Base-by-base conservation (phyloP, 1,140 invertebrate species). In the Elymnias hypermnestra region DNA sequence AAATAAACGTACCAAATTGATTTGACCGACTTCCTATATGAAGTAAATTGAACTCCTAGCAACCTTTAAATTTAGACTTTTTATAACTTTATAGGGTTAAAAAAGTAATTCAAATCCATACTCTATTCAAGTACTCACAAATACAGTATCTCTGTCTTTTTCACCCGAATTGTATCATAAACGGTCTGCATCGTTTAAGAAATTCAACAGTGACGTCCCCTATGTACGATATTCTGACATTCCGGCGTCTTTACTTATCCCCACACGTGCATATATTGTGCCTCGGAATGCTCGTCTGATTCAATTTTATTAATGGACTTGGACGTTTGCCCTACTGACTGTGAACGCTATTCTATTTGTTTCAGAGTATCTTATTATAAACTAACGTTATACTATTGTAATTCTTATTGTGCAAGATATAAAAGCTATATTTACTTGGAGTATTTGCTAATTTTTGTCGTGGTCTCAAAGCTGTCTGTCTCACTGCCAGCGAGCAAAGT, bases 261-360 rank as follows among this genome's bases (percentile, higher is more conserved):
- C 57, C 63, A 58, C 75, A 81, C 72, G 74, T 81, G 77, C 63
- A 68, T 65, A 76, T 71, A 71, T 77, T 74, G 69, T 82, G 68
- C 63, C 56, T 57, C 68, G 72, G 81, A 81, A 84, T 81, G 72
- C 77, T 70, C 63, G 72, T 72, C 75, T 83, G 81, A 81, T 84
- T 84, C 81, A 79, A 84, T 83, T 75, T 84, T 84, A 84, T 84
- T 83, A 84, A 84, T 84, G 78, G 81, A 83, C 59, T 81, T 84
- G 81, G 81, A 83, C 68, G 67, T 66, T 77, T 84, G 81, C 81
- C 78, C 81, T 63, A 76, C 74, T 83, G 78, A 84, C 74, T 81
- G 60, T 71, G 77, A 75, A 76, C 66, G 63, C 67, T 62, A 69
- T 76, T 83, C 75, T 79, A 71, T 79, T 71, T 75, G 75, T 72